These are phyloP conservation scores for Sarotherodon lohbergeri DNA, from an alignment of 2,113 vertebrate genomes.

Conservation along the genomic window DNA sequence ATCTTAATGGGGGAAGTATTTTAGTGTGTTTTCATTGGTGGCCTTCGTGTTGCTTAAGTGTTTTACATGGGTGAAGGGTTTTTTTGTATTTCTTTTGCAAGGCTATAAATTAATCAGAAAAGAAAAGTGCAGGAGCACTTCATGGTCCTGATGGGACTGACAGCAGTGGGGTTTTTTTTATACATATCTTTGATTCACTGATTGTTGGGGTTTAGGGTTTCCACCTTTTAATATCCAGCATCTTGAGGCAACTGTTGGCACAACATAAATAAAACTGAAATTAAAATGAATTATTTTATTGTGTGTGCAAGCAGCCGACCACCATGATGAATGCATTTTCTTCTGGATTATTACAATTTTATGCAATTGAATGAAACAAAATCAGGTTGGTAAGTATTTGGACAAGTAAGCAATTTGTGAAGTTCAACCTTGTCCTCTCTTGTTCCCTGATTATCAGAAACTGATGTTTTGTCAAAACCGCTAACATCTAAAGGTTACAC, in stretches of 20 bases:
- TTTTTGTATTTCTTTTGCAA: not conserved
- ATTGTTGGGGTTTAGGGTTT: not conserved
- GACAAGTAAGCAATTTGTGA: not conserved
- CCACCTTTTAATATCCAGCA: not conserved
- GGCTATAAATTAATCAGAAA: not conserved
- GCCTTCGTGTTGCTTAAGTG: not conserved
- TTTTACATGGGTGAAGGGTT: not conserved
- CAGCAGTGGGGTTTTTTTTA: not conserved
- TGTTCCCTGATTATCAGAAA: not conserved
- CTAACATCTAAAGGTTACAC: not conserved
- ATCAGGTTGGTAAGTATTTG: not conserved
- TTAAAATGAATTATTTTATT: not conserved
- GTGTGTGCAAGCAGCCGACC: not conserved
- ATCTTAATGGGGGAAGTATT: not conserved
- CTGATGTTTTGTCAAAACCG: not conserved
- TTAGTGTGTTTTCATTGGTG: not conserved
- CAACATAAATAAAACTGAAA: not conserved
- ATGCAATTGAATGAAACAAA: not conserved
- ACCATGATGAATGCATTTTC: not conserved
- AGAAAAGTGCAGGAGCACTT: not conserved
- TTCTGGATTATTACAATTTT: not conserved
- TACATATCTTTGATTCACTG: not conserved
- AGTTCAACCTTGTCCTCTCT: not conserved
- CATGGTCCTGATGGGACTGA: not conserved
- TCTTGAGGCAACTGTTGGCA: not conserved